Percentiles rank a stretch among this genome's conserved stretches.
Evolutionary conservation across 2,797 vertebrate genomes (phyloP).

Genomic region (Bufotes viridis): DNA sequence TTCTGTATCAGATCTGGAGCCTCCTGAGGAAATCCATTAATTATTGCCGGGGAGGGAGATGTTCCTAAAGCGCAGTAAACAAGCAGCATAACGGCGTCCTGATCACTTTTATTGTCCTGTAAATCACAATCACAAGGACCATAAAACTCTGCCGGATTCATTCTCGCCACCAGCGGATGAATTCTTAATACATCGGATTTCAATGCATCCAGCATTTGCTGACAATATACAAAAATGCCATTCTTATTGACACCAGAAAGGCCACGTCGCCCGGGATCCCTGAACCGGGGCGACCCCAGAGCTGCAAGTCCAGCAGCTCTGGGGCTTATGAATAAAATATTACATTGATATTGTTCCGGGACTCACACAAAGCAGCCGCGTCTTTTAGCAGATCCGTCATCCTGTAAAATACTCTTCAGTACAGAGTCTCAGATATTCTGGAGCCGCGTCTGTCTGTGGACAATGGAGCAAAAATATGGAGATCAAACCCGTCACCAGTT

Average conservation of each 20-base stretch:
- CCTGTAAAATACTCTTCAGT: background rate
- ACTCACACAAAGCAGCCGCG: background rate
- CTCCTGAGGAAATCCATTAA: background rate
- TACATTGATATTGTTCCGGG: constrained; percentile 12
- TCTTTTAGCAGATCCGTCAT: background rate
- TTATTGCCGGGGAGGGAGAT: background rate
- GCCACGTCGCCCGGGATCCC: constrained; percentile 6
- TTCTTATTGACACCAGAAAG: constrained; percentile 21
- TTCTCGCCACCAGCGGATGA: constrained; percentile 17
- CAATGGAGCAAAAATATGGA: background rate
- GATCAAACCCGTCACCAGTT: background rate
- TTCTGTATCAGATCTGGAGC: background rate
- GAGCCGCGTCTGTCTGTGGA: background rate
- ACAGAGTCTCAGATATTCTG: too few species aligned
- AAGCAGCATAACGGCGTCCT: background rate
- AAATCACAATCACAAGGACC: constrained; percentile 3
- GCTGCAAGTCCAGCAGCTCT: background rate
- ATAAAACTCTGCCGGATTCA: background rate
- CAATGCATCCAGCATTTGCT: constrained; percentile 10
- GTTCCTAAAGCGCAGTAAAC: constrained; percentile 1
- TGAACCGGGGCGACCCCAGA: constrained; percentile 5
- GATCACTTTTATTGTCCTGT: constrained; percentile 16
- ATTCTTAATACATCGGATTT: constrained; percentile 23
- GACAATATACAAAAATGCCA: constrained; percentile 18
- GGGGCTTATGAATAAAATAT: constrained; percentile 18